phyloP scores from a whole-genome alignment of 2,797 vertebrate genomes.

The Danio choprae region DNA sequence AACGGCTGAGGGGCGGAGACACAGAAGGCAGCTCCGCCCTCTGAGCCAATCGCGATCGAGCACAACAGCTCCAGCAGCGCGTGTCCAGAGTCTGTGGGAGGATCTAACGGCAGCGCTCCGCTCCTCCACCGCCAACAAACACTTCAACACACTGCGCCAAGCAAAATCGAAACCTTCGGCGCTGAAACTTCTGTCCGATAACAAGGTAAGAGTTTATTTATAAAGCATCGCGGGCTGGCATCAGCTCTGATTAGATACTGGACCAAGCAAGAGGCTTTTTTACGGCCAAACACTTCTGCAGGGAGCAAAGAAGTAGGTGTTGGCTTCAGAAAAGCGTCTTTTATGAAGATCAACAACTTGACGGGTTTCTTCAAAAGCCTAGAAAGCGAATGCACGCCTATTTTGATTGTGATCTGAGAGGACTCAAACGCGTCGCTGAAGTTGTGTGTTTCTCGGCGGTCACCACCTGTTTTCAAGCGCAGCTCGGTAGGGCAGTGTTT shows the following conservation, averaged over 20 bases:
- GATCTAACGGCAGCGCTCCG: slow-evolving; percentile 59
- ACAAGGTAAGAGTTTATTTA: slow-evolving; percentile 57
- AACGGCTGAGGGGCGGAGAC: slow-evolving; percentile 65
- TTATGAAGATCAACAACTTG: slow-evolving; percentile 45
- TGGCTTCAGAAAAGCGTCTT: slow-evolving; percentile 57
- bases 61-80: slow-evolving; percentile 57
- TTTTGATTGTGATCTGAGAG: no score
- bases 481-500: slow-evolving; percentile 12
- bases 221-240: not conserved
- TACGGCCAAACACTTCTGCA: slow-evolving; percentile 42
- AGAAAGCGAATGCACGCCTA: not conserved
- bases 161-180: slow-evolving; percentile 20
- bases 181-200: slow-evolving; percentile 39
- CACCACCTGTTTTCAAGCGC: slow-evolving; percentile 56
- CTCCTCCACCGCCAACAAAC: slow-evolving; percentile 47
- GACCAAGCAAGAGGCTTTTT: slow-evolving; percentile 35
- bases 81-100: slow-evolving; percentile 65
- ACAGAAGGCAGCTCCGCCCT: slow-evolving; percentile 63
- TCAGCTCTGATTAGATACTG: not conserved
- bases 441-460: slow-evolving; percentile 37
- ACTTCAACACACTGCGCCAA: slow-evolving; percentile 62
- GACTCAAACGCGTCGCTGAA: slow-evolving; percentile 1
- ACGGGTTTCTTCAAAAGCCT: slow-evolving; percentile 17
- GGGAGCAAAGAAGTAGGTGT: slow-evolving; percentile 63
- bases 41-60: slow-evolving; percentile 68